Base-by-base conservation (phyloP, 1,140 invertebrate species). In the Leptinotarsa undecemlineata region DNA sequence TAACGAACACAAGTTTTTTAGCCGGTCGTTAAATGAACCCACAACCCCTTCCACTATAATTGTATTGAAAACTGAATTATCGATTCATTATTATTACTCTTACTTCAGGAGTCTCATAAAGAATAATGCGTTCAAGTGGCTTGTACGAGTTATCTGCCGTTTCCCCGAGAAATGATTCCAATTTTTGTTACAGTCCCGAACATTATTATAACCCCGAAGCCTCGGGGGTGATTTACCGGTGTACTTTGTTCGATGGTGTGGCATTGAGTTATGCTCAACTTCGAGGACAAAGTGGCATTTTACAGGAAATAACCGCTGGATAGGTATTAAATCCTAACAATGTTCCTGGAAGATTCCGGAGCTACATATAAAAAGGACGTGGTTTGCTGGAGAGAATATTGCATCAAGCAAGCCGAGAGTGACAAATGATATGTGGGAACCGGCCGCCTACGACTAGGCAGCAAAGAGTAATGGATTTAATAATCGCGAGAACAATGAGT, bases 381-480 rank as follows among this genome's bases (percentile, higher is more conserved):
- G 20, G 68, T 26, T 15, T 21, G 21, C 17, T 11, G 17, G 17
- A 71, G 17, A 68, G 68, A 75, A 75, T 71, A 71, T 75, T 75
- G 47, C 74, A 75, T 75, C 74, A 66, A 71, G 69, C 67, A 20
- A 23, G 21, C 68, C 19, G 33, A 70, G 70, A 73, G 79, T 80
- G 79, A 80, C 79, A 80, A 80, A 80, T 79, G 79, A 80, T 76
- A 80, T 80, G 78, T 77, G 75, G 74, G 67, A 68, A 72, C 74
- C 75, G 48, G 74, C 60, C 48, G 47, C 63, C 61, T 60, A 63
- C 62, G 11, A 61, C 71, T 72, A 72, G 51, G 71, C 71, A 67
- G 69, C 68, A 48, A 72, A 79, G 80, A 81, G 77, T 80, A 81
- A 81, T 81, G 78, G 80, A 74, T 81, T 81, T 81, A 81, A 81